Conservation (phyloP, 1,140 invertebrate genomes). For the Drosophila repletoides region DNA sequence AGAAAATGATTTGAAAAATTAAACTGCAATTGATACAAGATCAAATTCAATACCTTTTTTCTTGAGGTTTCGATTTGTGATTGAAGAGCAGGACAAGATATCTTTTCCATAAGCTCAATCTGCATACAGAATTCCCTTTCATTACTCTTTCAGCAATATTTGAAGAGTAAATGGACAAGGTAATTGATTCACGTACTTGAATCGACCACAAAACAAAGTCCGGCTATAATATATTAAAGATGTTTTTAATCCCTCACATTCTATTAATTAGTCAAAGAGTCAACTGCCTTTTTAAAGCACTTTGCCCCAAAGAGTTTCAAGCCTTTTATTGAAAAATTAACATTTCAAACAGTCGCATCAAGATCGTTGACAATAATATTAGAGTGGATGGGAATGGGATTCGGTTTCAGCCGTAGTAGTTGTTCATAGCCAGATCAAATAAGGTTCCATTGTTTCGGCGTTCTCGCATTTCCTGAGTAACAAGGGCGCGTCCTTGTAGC, state of each 20-base stretch:
- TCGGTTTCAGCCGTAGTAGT: constrained; percentile 51
- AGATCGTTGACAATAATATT: constrained; percentile 20
- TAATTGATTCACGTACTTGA: too few species aligned
- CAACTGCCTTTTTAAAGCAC: constrained; percentile 52
- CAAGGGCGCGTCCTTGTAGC: constrained; percentile 69
- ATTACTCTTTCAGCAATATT: too few species aligned
- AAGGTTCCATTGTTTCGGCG: constrained; percentile 60
- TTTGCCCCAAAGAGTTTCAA: constrained; percentile 39
- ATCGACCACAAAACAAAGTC: too few species aligned
- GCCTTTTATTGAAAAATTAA: constrained; percentile 67
- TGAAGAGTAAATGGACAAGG: too few species aligned
- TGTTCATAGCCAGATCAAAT: constrained; percentile 57
- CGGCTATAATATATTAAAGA: too few species aligned
- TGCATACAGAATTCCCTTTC: not conserved
- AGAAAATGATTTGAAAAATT: constrained; percentile 22
- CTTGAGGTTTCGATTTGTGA: too few species aligned
- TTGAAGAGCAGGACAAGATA: too few species aligned
- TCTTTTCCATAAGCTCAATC: not conserved
- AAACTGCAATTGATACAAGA: constrained; percentile 74
- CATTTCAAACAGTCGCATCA: constrained; percentile 58
- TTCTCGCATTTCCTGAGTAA: constrained; percentile 62
- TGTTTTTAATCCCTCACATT: too few species aligned
- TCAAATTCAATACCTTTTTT: constrained; percentile 43
- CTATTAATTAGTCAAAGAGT: not conserved
- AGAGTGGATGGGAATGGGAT: not conserved